Conservation (phyloP, 2,888 invertebrate genomes). For the Eurytoma californica region DNA sequence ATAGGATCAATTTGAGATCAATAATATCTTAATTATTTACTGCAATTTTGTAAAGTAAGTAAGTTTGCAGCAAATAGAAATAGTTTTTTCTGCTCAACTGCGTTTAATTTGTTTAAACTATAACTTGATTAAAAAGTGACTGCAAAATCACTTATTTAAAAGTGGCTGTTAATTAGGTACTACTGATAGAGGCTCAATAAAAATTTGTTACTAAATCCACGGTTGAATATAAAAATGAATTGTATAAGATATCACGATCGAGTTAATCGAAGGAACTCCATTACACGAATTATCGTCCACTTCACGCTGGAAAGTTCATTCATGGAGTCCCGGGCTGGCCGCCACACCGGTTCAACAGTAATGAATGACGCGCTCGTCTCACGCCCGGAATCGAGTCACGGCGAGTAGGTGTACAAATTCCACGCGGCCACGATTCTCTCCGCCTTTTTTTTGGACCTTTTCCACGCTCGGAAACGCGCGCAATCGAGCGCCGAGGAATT, state of each 20-base stretch:
- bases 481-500: constrained; percentile 48
- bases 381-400: constrained; percentile 67
- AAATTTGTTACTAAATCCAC: no score
- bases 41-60: no score
- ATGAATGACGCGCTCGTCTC: constrained; percentile 46
- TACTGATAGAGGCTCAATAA: no score
- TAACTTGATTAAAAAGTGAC: no score
- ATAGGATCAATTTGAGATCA: no score
- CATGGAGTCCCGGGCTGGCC: constrained; percentile 39
- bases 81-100: no score
- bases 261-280: no score
- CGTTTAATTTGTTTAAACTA: no score
- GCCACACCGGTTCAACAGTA: constrained; percentile 31
- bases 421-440: not conserved
- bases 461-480: constrained; percentile 35
- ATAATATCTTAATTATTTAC: no score
- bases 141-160: not conserved
- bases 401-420: constrained; percentile 53
- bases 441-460: not conserved
- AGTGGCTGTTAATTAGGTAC: not conserved
- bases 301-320: constrained; percentile 30
- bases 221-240: not conserved
- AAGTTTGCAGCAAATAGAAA: no score
- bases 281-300: no score
- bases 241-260: no score